Base-by-base conservation (phyloP, 2,113 vertebrate genomes). In the Okapia johnstoni region DNA sequence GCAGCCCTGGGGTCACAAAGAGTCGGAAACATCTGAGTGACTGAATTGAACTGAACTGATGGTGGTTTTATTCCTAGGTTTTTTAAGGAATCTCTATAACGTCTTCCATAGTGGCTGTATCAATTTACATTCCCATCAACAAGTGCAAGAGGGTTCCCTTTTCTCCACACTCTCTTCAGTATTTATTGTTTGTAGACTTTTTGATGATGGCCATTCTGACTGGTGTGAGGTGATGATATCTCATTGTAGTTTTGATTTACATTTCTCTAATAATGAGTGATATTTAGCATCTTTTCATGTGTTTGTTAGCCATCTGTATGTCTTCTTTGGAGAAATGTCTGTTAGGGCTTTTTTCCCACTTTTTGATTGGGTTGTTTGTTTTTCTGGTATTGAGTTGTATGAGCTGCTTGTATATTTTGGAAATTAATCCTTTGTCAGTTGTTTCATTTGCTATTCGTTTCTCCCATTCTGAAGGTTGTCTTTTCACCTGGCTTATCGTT, bases 21-120 rank as follows among this genome's bases (percentile, higher is more conserved):
- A 70, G 33, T 70, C 0, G 2, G 66, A 70, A n/a, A 70, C n/a
- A 6, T 6, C n/a, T 21, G 17, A 70, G n/a, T 0, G 0, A 70
- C n/a, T 70, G n/a, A 70, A 70, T n/a, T 70, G n/a, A 70, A 70
- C 63, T 70, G n/a, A 36, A 70, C 19, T 36, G 63, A 70, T 5
- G 8, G 33, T n/a, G 33, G 63, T 21, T 66, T 36, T 66, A 66
- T 66, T 66, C 63, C 16, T 66, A 61, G 16, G 33, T 21, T 66
- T 66, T 66, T 19, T 3, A 66, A n/a, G 63, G 17, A 10, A 36
- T 66, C 63, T 36, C 63, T 66, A 21, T 36, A 66, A 33, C 9
- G 33, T 10, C 63, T 66, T 66, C 8, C 33, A 66, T 66, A 66
- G 33, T 21, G 63, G 17, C 17, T 66, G 63, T 66, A 66, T 11